These are phyloP conservation scores for human DNA, from an alignment of 2,113 vertebrate genomes.

Conservation along the genomic window GRCh38 chr14:89243501-89244000, in stretches of 20 bases:
- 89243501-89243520: background rate
- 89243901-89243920: background rate
- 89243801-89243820: rapidly evolving
- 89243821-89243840: background rate
- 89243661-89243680: background rate
- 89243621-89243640: background rate
- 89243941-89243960: conserved; percentile 39
- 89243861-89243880: rapidly evolving
- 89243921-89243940: background rate
- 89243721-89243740: background rate
- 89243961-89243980: conserved; percentile 27
- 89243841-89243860: background rate
- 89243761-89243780: background rate
- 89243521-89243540: background rate
- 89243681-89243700: background rate
- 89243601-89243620: background rate
- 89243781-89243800: background rate
- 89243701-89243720: conserved; percentile 8
- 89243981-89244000: background rate
- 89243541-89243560: background rate
- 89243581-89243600: background rate
- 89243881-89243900: rapidly evolving
- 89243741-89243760: background rate
- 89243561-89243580: background rate
- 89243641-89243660: background rate